Evolutionary conservation across 2,113 vertebrate species (phyloP).

Genomic region (Platycercus adscitus): DNA sequence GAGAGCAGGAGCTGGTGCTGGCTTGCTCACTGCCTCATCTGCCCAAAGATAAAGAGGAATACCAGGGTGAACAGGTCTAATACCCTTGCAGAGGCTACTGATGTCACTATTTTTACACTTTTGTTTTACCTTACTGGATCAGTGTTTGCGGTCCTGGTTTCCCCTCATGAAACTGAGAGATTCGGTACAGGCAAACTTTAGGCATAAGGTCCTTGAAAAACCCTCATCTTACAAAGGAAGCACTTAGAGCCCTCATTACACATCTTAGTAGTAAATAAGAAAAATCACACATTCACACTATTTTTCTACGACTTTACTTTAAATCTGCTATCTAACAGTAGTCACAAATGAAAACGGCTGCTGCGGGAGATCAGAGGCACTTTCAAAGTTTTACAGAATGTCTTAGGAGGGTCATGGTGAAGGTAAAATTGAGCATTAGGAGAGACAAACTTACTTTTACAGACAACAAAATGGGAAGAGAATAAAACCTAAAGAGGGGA

Average conservation of each 20-base stretch:
- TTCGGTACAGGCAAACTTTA: background rate
- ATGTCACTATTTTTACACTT: background rate
- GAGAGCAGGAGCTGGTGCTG: background rate
- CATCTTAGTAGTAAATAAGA: background rate
- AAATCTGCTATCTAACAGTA: background rate
- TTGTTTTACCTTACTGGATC: background rate
- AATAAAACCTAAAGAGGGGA: background rate
- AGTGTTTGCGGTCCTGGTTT: background rate
- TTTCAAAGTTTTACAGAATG: background rate
- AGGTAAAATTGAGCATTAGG: background rate
- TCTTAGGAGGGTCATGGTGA: background rate
- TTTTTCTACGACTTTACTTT: background rate
- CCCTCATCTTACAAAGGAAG: background rate
- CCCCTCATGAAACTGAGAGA: background rate
- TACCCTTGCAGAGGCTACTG: background rate
- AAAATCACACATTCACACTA: background rate
- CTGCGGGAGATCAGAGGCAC: background rate
- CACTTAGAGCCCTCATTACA: background rate
- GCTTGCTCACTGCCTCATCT: background rate
- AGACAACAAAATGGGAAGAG: background rate
- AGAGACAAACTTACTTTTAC: background rate
- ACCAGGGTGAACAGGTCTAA: background rate
- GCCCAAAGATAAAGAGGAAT: background rate
- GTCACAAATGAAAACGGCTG: background rate
- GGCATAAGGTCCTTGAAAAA: background rate